These are phyloP conservation scores for Hyposoter dolosus DNA, from an alignment of 2,888 invertebrate genomes.

Conservation along the genomic window DNA sequence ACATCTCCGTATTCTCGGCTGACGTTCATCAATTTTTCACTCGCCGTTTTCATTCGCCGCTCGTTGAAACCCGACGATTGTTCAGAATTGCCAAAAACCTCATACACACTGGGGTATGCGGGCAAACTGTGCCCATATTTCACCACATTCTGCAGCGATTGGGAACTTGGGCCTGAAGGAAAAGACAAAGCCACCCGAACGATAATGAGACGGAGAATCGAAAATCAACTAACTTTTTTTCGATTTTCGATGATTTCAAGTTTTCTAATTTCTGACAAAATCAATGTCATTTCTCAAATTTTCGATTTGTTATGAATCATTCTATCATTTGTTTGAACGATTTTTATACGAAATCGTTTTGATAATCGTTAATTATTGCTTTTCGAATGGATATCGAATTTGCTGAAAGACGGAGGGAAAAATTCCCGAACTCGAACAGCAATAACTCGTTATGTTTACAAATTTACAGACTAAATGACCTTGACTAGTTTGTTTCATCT, in stretches of 20 bases:
- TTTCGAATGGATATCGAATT: neutral
- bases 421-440: neutral
- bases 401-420: neutral
- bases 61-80: conserved; percentile 40
- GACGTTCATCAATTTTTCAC: conserved; percentile 63
- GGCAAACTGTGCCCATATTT: conserved; percentile 12
- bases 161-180: conserved; percentile 29
- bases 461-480: neutral
- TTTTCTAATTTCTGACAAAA: neutral
- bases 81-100: conserved; percentile 46
- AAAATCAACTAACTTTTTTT: neutral
- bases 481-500: neutral
- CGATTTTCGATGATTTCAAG: neutral
- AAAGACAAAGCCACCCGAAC: neutral
- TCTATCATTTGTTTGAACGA: neutral
- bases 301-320: neutral
- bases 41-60: conserved; percentile 29
- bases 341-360: neutral
- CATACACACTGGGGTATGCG: conserved; percentile 38
- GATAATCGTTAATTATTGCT: neutral
- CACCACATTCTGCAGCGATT: neutral
- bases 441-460: neutral
- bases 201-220: neutral
- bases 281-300: neutral
- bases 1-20: conserved; percentile 69